phyloP scores from a whole-genome alignment of 2,113 vertebrate genomes.

The Shinisaurus crocodilurus region DNA sequence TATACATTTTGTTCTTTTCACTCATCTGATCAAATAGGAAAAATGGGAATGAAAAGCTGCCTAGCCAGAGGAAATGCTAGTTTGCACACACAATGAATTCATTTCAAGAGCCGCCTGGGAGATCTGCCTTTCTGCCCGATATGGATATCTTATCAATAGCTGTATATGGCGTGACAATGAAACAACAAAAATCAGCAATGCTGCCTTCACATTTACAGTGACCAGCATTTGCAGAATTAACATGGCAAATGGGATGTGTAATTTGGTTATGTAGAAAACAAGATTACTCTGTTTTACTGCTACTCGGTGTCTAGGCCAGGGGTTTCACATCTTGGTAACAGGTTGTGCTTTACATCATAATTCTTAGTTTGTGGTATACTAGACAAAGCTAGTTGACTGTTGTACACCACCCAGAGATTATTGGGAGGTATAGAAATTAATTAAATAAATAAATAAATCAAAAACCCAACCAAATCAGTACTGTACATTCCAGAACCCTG shows the following conservation, averaged over 20 bases:
- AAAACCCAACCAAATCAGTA: not conserved
- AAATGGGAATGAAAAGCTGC: not conserved
- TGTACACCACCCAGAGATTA: too few species aligned
- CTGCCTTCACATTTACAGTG: not conserved
- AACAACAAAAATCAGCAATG: not conserved
- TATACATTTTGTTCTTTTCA: slow-evolving; percentile 6
- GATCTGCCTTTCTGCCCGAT: not conserved
- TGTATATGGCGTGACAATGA: not conserved
- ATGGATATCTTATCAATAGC: not conserved
- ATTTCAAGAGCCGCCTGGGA: not conserved
- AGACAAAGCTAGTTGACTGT: too few species aligned
- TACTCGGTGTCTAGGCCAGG: too few species aligned
- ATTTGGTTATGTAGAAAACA: not conserved
- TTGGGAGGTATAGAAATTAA: too few species aligned
- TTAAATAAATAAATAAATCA: too few species aligned
- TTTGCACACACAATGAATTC: not conserved
- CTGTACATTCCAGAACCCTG: not conserved
- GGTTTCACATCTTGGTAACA: too few species aligned
- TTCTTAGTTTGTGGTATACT: too few species aligned
- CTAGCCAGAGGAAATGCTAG: not conserved
- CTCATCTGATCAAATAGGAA: not conserved
- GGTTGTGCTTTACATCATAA: too few species aligned
- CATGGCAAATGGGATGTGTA: not conserved
- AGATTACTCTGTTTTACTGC: too few species aligned
- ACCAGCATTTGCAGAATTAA: not conserved